These are phyloP conservation scores for Archips xylosteana DNA, from an alignment of 2,888 invertebrate species.

Conservation along the genomic window DNA sequence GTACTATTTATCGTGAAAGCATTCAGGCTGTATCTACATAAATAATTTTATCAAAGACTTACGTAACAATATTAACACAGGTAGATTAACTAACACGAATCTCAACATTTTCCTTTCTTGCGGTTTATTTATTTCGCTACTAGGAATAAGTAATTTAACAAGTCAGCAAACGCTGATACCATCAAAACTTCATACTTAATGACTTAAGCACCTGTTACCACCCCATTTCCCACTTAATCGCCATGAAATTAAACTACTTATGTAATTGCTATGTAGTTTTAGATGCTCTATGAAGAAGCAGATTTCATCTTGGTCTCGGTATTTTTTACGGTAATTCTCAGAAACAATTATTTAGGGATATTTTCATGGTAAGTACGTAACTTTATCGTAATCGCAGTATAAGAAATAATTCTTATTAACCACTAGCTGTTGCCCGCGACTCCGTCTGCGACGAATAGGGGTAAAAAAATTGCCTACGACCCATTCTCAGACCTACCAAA, in stretches of 20 bases:
- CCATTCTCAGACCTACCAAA: too few species aligned
- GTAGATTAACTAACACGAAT: neutral
- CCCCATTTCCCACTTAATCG: constrained; percentile 29
- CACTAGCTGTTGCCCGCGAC: too few species aligned
- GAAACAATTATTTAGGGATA: too few species aligned
- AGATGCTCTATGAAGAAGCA: neutral
- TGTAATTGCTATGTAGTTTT: neutral
- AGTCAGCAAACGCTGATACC: constrained; percentile 13
- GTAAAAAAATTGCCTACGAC: too few species aligned
- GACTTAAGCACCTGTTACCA: constrained; percentile 12
- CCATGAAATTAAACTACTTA: constrained; percentile 18
- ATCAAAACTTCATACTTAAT: constrained; percentile 18
- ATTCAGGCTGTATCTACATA: too few species aligned
- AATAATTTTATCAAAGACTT: neutral
- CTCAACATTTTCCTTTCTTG: neutral
- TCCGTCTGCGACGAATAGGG: too few species aligned
- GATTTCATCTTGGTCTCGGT: neutral
- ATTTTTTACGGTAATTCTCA: neutral
- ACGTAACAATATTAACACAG: neutral
- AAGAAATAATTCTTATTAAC: too few species aligned
- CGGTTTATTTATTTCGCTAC: neutral
- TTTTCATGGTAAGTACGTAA: too few species aligned
- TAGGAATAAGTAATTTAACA: neutral
- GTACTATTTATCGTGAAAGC: too few species aligned
- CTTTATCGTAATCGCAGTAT: too few species aligned